These are phyloP conservation scores for Meteorus colon DNA, from an alignment of 2,888 invertebrate species.

Conservation along the genomic window DNA sequence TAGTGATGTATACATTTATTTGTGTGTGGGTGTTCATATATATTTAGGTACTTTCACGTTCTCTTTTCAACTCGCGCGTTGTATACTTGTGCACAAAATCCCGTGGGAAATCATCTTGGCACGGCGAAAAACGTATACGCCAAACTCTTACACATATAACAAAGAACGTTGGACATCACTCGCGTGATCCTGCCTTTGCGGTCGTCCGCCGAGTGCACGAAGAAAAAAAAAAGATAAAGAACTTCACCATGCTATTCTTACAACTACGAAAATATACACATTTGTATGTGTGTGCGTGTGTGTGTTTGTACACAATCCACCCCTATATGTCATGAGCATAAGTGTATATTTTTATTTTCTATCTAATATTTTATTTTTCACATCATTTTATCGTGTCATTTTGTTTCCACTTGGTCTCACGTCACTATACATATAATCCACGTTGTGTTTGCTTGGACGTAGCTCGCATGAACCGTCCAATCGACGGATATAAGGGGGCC, in stretches of 20 bases:
- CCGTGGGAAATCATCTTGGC: slow-evolving; percentile 69
- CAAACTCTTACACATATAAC: slow-evolving; percentile 29
- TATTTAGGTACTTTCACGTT: slow-evolving; percentile 42
- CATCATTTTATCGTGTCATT: slow-evolving; percentile 44
- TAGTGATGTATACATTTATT: background rate
- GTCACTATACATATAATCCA: slow-evolving; percentile 13
- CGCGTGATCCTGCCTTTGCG: slow-evolving; percentile 46
- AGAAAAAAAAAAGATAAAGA: slow-evolving; percentile 25
- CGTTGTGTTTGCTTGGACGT: slow-evolving; percentile 35
- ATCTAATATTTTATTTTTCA: slow-evolving; percentile 40
- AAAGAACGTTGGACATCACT: slow-evolving; percentile 38
- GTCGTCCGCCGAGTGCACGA: slow-evolving; percentile 38
- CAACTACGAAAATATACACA: slow-evolving; percentile 4
- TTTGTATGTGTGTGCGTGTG: too few species aligned
- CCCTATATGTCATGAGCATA: slow-evolving; percentile 1
- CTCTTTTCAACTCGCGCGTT: slow-evolving; percentile 27
- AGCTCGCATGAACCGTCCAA: slow-evolving; percentile 23
- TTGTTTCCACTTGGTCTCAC: slow-evolving; percentile 40
- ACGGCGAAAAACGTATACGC: slow-evolving; percentile 46
- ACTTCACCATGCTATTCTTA: background rate
- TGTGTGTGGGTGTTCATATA: background rate
- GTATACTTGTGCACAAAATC: slow-evolving; percentile 57
- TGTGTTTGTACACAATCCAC: background rate
- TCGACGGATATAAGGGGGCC: slow-evolving; percentile 19
- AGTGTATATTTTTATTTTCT: slow-evolving; percentile 21